These are phyloP conservation scores for Rhinophrynus dorsalis DNA, from an alignment of 2,797 vertebrate species.

Conservation along the genomic window DNA sequence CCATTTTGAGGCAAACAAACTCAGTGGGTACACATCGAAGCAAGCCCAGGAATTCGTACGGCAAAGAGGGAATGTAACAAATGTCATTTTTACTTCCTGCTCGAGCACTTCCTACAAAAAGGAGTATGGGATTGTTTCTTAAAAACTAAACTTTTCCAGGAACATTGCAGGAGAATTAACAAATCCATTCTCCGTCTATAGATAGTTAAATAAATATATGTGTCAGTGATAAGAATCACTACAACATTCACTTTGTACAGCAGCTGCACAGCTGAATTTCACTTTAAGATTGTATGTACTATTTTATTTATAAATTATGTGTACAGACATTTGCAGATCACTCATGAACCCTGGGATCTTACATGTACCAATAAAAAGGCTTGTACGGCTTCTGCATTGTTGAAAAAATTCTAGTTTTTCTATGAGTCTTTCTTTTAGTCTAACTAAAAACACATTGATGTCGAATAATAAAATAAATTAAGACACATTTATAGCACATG, in stretches of 20 bases:
- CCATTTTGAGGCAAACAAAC: no score
- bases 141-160: not conserved
- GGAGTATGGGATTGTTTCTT: not conserved
- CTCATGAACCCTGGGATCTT: constrained; percentile 13
- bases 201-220: not conserved
- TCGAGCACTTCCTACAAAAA: not conserved
- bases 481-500: not conserved
- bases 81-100: not conserved
- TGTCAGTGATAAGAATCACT: not conserved
- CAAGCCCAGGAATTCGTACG: not conserved
- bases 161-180: not conserved
- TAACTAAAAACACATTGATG: not conserved
- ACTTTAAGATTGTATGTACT: constrained; percentile 32
- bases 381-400: constrained; percentile 38
- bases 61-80: not conserved
- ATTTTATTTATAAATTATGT: constrained; percentile 35
- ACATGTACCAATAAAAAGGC: constrained; percentile 45
- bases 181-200: not conserved
- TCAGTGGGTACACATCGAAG: no score
- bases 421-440: not conserved
- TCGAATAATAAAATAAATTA: not conserved
- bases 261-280: not conserved
- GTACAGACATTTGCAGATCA: constrained; percentile 23
- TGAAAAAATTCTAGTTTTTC: not conserved
- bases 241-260: not conserved